phyloP scores from a whole-genome alignment of 2,888 invertebrate species.

The Dendrolimus pini region DNA sequence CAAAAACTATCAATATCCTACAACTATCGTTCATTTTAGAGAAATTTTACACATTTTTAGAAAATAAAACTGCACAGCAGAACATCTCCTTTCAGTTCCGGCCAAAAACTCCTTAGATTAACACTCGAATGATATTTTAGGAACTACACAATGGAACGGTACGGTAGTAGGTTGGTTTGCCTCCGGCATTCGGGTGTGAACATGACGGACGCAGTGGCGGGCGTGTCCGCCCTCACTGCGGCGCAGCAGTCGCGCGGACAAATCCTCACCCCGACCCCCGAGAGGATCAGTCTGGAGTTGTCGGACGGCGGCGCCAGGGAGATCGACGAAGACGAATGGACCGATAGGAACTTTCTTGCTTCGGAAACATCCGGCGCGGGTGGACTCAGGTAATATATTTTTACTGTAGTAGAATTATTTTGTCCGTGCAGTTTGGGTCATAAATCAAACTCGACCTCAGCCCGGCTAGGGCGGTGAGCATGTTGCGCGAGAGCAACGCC shows the following conservation, averaged over 20 bases:
- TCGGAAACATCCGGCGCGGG: constrained; percentile 78
- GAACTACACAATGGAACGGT: constrained; percentile 58
- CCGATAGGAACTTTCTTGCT: constrained; percentile 93
- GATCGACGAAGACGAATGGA: constrained; percentile 97
- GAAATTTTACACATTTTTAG: no score
- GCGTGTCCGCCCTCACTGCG: constrained; percentile 9
- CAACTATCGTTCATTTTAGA: no score
- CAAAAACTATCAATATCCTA: no score
- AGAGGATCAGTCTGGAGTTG: constrained; percentile 57
- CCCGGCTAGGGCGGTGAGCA: no score
- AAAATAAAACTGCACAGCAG: no score
- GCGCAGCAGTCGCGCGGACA: constrained; percentile 10
- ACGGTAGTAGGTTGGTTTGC: constrained; percentile 54
- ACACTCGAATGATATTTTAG: constrained; percentile 19
- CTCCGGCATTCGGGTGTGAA: constrained; percentile 49
- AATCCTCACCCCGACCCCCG: constrained; percentile 38
- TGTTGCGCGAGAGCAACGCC: no score
- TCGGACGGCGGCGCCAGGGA: constrained; percentile 70
- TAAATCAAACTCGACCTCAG: no score
- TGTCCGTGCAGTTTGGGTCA: no score
- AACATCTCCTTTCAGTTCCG: no score
- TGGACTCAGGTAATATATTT: constrained; percentile 42
- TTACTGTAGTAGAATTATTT: no score
- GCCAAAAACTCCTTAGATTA: no score
- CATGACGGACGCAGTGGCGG: constrained; percentile 31